Evolutionary conservation across 1,140 invertebrate genomes (phyloP).

Genomic region (Lordiphosa clarofinis): DNA sequence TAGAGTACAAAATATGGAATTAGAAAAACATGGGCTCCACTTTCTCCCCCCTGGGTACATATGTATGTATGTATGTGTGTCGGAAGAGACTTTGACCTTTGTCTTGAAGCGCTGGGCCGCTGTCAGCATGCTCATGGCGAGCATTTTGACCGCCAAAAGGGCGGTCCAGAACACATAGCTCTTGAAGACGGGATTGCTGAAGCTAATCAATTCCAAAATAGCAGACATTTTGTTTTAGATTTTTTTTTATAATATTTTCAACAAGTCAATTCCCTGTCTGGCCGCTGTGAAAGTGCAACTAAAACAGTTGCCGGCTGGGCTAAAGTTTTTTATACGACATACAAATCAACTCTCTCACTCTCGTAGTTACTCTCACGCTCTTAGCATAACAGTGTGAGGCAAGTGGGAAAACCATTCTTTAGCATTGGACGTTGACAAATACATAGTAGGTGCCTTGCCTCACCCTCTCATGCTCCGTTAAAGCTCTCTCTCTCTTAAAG

Average conservation of each 20-base stretch:
- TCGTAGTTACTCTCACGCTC: too few species aligned
- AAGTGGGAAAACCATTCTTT: too few species aligned
- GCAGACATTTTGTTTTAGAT: constrained; percentile 27
- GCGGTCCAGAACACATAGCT: constrained; percentile 82
- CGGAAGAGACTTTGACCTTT: constrained; percentile 79
- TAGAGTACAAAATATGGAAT: constrained; percentile 11
- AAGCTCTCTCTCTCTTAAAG: neutral
- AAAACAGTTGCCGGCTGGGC: too few species aligned
- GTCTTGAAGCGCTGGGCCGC: constrained; percentile 81
- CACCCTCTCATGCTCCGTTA: neutral
- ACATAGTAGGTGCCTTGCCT: too few species aligned
- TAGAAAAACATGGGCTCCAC: neutral
- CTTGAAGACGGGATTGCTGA: constrained; percentile 80
- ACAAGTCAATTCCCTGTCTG: constrained; percentile 1
- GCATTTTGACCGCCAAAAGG: constrained; percentile 83
- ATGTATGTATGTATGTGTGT: constrained; percentile 2
- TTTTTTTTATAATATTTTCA: constrained; percentile 5
- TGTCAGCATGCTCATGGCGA: constrained; percentile 82
- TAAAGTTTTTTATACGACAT: too few species aligned
- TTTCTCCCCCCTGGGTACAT: neutral
- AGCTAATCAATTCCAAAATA: constrained; percentile 60
- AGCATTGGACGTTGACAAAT: too few species aligned
- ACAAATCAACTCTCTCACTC: too few species aligned
- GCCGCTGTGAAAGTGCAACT: constrained; percentile 12
- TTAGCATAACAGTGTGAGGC: too few species aligned